These are phyloP conservation scores for Lasiurus borealis DNA, from an alignment of 2,113 vertebrate species.

Conservation along the genomic window DNA sequence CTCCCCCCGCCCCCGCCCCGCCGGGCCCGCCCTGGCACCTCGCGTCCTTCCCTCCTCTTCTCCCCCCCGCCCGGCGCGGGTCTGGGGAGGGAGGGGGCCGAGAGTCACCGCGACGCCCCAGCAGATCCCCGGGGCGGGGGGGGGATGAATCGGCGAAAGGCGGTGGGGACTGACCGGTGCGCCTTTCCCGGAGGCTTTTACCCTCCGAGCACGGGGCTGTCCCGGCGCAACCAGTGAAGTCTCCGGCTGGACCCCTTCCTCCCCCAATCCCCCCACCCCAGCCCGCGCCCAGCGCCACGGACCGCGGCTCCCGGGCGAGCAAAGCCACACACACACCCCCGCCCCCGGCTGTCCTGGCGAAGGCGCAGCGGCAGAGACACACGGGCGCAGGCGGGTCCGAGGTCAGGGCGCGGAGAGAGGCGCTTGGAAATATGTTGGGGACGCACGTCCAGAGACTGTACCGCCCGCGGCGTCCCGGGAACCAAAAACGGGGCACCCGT, in stretches of 20 bases:
- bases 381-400: no score
- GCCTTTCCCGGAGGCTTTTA: neutral
- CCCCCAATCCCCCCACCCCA: neutral
- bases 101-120: neutral
- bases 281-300: neutral
- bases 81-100: neutral
- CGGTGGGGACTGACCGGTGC: neutral
- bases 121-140: neutral
- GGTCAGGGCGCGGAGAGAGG: no score
- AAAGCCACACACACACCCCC: no score
- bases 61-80: neutral
- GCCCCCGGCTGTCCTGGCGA: no score
- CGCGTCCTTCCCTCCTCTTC: neutral
- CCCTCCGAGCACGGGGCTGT: neutral
- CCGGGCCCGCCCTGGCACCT: neutral
- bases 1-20: neutral
- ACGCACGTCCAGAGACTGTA: no score
- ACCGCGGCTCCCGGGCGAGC: neutral
- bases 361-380: no score
- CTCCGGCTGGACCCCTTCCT: neutral
- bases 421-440: no score
- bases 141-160: neutral
- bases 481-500: no score
- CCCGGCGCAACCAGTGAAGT: neutral
- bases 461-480: no score